Evolutionary conservation across 2,797 vertebrate genomes (phyloP).

Genomic region (Clarias platycephalus): DNA sequence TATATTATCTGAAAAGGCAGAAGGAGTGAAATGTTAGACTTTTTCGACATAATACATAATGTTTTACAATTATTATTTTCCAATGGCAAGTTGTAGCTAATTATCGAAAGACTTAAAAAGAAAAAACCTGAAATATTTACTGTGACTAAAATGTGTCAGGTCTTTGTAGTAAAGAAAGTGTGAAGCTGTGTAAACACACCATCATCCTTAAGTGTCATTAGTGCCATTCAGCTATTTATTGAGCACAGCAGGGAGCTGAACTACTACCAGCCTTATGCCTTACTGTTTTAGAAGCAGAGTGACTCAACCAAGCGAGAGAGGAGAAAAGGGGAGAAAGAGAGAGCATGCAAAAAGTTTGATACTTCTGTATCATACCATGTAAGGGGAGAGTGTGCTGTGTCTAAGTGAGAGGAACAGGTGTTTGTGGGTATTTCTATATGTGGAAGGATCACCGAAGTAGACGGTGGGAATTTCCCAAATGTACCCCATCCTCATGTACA

Average conservation of each 20-base stretch:
- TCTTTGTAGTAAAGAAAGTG: constrained; percentile 41
- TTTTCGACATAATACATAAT: neutral
- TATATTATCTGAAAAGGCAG: neutral
- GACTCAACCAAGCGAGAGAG: neutral
- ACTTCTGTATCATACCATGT: constrained; percentile 23
- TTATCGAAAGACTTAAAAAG: neutral
- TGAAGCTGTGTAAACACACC: constrained; percentile 51
- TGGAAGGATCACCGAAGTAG: constrained; percentile 5
- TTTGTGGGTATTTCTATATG: constrained; percentile 35
- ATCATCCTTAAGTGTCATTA: constrained; percentile 39
- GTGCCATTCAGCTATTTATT: constrained; percentile 45
- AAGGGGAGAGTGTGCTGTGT: neutral
- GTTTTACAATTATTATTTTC: neutral
- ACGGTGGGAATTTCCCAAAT: constrained; percentile 31
- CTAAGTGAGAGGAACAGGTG: constrained; percentile 55
- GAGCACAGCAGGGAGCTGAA: constrained; percentile 37
- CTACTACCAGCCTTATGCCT: neutral
- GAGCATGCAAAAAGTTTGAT: neutral
- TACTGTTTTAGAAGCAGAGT: constrained; percentile 4
- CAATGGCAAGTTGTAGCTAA: neutral
- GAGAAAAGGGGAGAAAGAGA: neutral
- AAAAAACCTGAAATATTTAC: constrained; percentile 26
- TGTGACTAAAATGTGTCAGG: constrained; percentile 26
- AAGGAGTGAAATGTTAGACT: neutral
- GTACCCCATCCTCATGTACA: neutral